Base-by-base conservation (phyloP, 2,113 vertebrate species). In the Cervus canadensis region DNA sequence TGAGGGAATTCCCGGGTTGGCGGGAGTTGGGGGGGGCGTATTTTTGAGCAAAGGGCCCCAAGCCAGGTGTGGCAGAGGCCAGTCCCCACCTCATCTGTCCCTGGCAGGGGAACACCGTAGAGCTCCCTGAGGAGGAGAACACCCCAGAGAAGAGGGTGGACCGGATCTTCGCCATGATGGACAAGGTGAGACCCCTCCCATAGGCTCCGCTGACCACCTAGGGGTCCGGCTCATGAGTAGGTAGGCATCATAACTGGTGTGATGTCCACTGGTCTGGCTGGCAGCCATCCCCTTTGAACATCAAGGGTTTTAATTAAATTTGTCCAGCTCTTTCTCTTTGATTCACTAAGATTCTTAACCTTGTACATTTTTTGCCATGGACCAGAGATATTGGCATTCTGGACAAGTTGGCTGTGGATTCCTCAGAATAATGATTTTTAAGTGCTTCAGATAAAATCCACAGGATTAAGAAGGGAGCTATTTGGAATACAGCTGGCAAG, bases 151-250 rank as follows among this genome's bases (percentile, higher is more conserved):
- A 99, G 98, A 98, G 99, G 56, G 99, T 99, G 94, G 99, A 99
- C 96, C 99, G 99, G 97, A 99, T 99, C 98, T 99, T 99, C 60
- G 99, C 99, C 95, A 99, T 99, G 99, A 99, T 99, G 99, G 99
- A 99, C 98, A 99, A 99, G 99, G 99, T 99, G 91, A 98, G 98
- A 2, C 4, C 40, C 30, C 23, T 15, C 12, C 11, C 40, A 5
- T 12, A 30, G 56, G 25, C 12, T 17, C 86, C 21, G 1, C 78
- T 30, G n/a, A 48, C 13, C 43, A 14, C 52, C 7, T 11, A 2
- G 36, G 60, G 12, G 14, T 6, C n/a, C 6, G 11, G 60, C 48
- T 52, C 43, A 50, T 50, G 48, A 13, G 12, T 5, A 15, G 12
- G 56, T 43, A 14, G 64, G 76, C 2, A 2, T 30, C 48, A 14